Evolutionary conservation across 2,888 invertebrate genomes (phyloP).

Genomic region (Rhopalosiphum nymphaeae): DNA sequence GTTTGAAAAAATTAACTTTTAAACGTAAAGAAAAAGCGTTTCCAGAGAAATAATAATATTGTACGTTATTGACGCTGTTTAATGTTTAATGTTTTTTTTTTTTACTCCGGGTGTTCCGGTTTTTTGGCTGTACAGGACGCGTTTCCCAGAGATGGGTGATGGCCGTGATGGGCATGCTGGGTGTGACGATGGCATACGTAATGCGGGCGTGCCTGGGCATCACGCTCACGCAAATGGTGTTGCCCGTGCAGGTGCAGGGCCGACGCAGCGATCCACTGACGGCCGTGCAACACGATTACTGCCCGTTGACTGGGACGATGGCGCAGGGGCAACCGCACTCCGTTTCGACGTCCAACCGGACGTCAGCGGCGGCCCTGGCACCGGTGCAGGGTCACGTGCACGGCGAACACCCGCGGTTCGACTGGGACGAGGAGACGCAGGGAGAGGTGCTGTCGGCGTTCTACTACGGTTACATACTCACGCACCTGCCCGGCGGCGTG

Average conservation of each 20-base stretch:
- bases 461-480: constrained; percentile 72
- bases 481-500: constrained; percentile 72
- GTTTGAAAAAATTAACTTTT: background rate
- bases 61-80: background rate
- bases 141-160: constrained; percentile 58
- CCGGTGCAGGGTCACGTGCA: constrained; percentile 16
- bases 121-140: background rate
- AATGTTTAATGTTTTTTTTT: background rate
- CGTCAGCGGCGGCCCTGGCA: background rate
- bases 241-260: background rate
- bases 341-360: background rate
- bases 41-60: background rate
- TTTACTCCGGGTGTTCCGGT: background rate
- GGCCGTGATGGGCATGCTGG: constrained; percentile 56
- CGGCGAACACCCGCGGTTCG: constrained; percentile 70
- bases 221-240: constrained; percentile 54
- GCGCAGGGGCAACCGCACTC: background rate
- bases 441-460: constrained; percentile 71
- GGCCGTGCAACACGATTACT: background rate
- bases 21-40: background rate
- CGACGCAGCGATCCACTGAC: background rate
- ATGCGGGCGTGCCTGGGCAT: constrained; percentile 50
- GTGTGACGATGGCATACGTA: constrained; percentile 53
- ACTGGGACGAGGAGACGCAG: constrained; percentile 77
- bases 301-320: background rate